phyloP scores from a whole-genome alignment of 1,140 invertebrate species.

The Orchestia grillus region DNA sequence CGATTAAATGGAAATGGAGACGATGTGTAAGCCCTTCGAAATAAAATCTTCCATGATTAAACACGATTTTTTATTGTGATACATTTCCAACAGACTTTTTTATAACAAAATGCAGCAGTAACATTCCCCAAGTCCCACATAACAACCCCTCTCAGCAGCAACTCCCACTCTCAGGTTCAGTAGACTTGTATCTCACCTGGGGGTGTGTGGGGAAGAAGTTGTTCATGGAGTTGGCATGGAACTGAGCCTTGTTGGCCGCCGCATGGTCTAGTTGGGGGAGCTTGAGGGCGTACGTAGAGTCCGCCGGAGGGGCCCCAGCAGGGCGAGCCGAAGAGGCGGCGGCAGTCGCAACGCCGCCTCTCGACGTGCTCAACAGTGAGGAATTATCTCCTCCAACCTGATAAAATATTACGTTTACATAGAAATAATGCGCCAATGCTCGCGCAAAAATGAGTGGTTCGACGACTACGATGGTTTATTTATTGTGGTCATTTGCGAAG shows the following conservation, averaged over 20 bases:
- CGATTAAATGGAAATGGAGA: too few species aligned
- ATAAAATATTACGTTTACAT: neutral
- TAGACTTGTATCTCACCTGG: neutral
- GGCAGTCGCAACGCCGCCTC: neutral
- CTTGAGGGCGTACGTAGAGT: conserved; percentile 20
- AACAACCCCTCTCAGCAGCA: too few species aligned
- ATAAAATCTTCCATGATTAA: too few species aligned
- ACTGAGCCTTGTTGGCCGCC: neutral
- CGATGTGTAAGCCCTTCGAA: too few species aligned
- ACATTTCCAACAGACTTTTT: too few species aligned
- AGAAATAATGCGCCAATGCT: neutral
- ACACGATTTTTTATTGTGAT: too few species aligned
- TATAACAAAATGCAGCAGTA: too few species aligned
- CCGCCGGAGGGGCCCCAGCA: neutral
- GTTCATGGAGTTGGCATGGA: conserved; percentile 46
- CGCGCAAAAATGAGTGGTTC: neutral
- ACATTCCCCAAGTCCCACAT: too few species aligned
- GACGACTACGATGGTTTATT: neutral
- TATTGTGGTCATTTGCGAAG: neutral
- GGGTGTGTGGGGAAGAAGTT: conserved; percentile 33
- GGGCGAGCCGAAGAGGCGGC: neutral
- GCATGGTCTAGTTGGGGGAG: conserved; percentile 20
- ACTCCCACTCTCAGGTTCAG: neutral
- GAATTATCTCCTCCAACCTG: conserved; percentile 23
- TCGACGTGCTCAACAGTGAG: neutral